Evolutionary conservation across 37 sponge, comb jelly and placozoan species (phyloP).

Genomic region (Halisarca cf. caerulea): DNA sequence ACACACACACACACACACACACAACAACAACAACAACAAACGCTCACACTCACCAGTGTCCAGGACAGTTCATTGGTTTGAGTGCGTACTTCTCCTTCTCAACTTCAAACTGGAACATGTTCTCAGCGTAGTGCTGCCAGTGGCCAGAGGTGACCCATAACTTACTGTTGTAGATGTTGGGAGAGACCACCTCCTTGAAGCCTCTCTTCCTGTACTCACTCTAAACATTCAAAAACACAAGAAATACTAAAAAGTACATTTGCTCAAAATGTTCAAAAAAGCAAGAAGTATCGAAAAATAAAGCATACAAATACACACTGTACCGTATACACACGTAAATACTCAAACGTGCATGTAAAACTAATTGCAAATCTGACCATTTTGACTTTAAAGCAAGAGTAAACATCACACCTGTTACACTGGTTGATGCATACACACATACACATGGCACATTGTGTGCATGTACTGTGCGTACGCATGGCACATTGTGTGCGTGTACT

Average conservation of each 20-base stretch:
- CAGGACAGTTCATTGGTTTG: slow-evolving; percentile 99
- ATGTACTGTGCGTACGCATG: too few species aligned
- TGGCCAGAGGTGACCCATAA: slow-evolving; percentile 96
- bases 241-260: not conserved
- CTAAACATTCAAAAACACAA: not conserved
- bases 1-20: too few species aligned
- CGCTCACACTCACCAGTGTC: slow-evolving; percentile 91
- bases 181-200: slow-evolving; percentile 95
- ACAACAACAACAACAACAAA: too few species aligned
- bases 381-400: too few species aligned
- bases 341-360: too few species aligned
- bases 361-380: too few species aligned
- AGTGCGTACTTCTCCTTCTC: slow-evolving; percentile 96
- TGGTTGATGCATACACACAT: too few species aligned
- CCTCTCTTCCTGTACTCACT: slow-evolving; percentile 89
- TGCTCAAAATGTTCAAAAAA: too few species aligned
- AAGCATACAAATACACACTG: not conserved
- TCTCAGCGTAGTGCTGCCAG: slow-evolving; percentile 98
- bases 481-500: too few species aligned
- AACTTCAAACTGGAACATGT: slow-evolving; percentile 97
- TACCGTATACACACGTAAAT: too few species aligned
- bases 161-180: slow-evolving; percentile 97
- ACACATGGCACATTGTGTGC: too few species aligned
- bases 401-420: too few species aligned
- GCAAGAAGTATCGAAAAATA: not conserved